These are phyloP conservation scores for Thinocorus orbignyianus DNA, from an alignment of 2,113 vertebrate species.

Conservation along the genomic window DNA sequence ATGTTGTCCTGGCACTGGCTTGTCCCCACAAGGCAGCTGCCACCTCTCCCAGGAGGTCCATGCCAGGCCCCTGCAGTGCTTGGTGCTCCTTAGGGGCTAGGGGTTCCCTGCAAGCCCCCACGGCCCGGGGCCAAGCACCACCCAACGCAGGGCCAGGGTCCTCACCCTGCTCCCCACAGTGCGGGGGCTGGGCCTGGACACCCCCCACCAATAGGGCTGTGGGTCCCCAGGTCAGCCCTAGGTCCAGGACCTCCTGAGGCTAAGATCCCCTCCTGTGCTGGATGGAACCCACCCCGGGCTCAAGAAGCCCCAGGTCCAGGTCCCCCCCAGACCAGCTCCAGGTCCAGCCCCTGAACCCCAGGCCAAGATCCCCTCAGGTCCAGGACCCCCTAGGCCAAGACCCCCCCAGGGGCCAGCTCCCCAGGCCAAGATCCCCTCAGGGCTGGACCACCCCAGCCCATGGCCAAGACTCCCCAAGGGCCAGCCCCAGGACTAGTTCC, in stretches of 20 bases:
- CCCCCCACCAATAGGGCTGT: fast-evolving
- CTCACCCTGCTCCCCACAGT: fast-evolving
- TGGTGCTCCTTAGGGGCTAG: not conserved
- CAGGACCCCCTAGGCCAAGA: not conserved
- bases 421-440: not conserved
- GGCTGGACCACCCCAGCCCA: not conserved
- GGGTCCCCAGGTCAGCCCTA: not conserved
- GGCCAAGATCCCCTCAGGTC: not conserved
- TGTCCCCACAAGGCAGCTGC: not conserved
- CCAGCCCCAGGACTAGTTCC: not conserved
- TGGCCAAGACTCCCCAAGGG: not conserved
- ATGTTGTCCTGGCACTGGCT: not conserved
- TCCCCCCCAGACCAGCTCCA: not conserved
- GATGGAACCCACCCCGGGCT: not conserved
- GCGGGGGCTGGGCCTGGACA: not conserved
- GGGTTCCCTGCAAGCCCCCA: too few species aligned
- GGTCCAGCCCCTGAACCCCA: not conserved
- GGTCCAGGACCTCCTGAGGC: too few species aligned
- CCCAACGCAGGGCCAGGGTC: not conserved
- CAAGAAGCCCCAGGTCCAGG: not conserved
- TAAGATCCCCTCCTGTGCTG: not conserved
- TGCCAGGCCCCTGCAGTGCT: not conserved
- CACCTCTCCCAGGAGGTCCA: not conserved
- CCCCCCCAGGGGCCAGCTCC: too few species aligned
- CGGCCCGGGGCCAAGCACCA: not conserved